Base-by-base conservation (phyloP, 2,797 vertebrate genomes). In the Psittacula derbiana region DNA sequence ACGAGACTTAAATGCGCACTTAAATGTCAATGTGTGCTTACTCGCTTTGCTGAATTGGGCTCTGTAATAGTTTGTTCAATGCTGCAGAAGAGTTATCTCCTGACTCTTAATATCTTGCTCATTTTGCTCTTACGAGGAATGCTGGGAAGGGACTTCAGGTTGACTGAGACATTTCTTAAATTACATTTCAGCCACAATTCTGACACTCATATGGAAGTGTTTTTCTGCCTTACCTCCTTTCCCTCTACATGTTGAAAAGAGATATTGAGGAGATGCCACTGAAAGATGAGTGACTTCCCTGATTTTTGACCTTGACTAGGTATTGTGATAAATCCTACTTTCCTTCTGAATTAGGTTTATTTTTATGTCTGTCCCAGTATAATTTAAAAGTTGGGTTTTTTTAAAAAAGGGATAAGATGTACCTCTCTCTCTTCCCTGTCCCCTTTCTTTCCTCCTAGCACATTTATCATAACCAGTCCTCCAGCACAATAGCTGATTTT, bases 311-410 rank as follows among this genome's bases (percentile, higher is more conserved):
- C 73, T 92, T 92, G 80, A 73, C 31, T 18, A 75, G 31, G 24
- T 94, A 75, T 94, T 96, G 94, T 86, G 65, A 90, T 52, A 80
- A 93, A 93, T 93, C 74, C 50, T 80, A 86, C 80, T 88, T 94
- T 86, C 36, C 5, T 80, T 93, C 71, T 88, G 50, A 86, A 88
- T 86, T 72, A 70, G 69, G n/a, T 91, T 91, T 86, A 86, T 81
- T 88, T 95, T 93, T 92, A 15, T 83, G 83, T 73, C 72, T 81
- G 67, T 90, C 80, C 82, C 70, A 88, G 60, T 31, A 88, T 62
- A 90, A 89, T 73, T 84, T 61, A 69, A 66, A 64, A 21, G 21
- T 65, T 46, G n/a, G 17, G 20, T 46, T 80, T 38, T 30, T 61
- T 58, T 72, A 52, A 61, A 36, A 60, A 66, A 72, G 38, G 25